Evolutionary conservation across 2,888 invertebrate species (phyloP).

Genomic region (Metopia argyrocephala): DNA sequence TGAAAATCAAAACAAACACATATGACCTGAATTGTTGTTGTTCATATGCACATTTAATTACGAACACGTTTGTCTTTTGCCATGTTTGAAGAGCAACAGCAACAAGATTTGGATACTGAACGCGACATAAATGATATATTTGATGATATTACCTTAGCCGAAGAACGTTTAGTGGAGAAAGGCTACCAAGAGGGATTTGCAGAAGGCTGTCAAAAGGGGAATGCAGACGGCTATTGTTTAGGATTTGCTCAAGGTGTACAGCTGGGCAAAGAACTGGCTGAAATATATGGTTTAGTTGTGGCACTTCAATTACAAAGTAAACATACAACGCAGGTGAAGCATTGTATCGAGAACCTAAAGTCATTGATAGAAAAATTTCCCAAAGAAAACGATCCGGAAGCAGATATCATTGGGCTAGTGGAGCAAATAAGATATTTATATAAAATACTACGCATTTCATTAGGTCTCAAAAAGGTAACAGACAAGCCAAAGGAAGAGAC

Average conservation of each 20-base stretch:
- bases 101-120: conserved; percentile 68
- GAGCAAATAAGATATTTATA: conserved; percentile 84
- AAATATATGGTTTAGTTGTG: conserved; percentile 83
- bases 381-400: conserved; percentile 81
- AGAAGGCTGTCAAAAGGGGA: conserved; percentile 82
- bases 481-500: conserved; percentile 12
- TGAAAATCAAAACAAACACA: not conserved
- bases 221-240: conserved; percentile 81
- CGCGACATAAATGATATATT: conserved; percentile 87
- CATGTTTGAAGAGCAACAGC: conserved; percentile 26
- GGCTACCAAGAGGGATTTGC: conserved; percentile 85
- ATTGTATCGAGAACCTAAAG: conserved; percentile 81
- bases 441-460: conserved; percentile 84
- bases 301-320: conserved; percentile 80
- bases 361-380: conserved; percentile 84
- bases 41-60: not conserved
- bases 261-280: conserved; percentile 88
- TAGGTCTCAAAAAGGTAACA: conserved; percentile 70
- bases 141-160: conserved; percentile 84
- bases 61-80: conserved; percentile 20
- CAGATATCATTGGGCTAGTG: conserved; percentile 83
- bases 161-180: conserved; percentile 82
- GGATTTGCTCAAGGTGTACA: conserved; percentile 89
- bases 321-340: conserved; percentile 80
- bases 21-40: conserved; percentile 4